Conservation (phyloP, 2,797 vertebrate species). For the Podargus strigoides region DNA sequence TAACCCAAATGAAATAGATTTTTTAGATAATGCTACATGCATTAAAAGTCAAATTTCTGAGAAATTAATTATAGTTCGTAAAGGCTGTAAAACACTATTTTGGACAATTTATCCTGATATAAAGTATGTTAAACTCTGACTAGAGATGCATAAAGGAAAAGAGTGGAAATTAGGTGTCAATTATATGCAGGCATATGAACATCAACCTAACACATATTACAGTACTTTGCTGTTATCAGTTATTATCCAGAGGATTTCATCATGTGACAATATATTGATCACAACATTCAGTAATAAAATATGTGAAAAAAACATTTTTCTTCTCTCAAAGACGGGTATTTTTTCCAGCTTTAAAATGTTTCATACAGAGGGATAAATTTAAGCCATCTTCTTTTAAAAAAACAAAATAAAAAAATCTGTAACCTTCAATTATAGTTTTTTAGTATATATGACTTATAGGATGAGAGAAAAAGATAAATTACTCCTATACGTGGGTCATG, state of each 20-base stretch:
- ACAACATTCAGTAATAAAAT: not conserved
- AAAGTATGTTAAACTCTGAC: not conserved
- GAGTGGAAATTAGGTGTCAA: not conserved
- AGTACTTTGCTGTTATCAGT: not conserved
- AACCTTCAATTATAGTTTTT: not conserved
- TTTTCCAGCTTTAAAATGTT: not conserved
- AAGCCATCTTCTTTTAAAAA: not conserved
- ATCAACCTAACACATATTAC: not conserved
- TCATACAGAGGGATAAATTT: not conserved
- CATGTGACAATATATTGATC: not conserved
- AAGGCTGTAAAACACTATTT: not conserved
- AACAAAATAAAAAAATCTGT: not conserved
- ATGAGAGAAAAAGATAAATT: not conserved
- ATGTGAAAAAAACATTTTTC: not conserved
- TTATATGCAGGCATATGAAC: not conserved
- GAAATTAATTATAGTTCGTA: not conserved
- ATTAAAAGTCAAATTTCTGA: not conserved
- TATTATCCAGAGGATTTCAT: not conserved
- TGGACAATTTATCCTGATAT: not conserved
- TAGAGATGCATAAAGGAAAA: not conserved
- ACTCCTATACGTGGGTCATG: not conserved
- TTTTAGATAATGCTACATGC: not conserved
- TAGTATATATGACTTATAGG: not conserved
- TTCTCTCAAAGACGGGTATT: not conserved
- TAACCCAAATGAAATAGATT: not conserved